phyloP scores from a whole-genome alignment of 2,113 vertebrate species.

The Onychorhynchus coronatus region DNA sequence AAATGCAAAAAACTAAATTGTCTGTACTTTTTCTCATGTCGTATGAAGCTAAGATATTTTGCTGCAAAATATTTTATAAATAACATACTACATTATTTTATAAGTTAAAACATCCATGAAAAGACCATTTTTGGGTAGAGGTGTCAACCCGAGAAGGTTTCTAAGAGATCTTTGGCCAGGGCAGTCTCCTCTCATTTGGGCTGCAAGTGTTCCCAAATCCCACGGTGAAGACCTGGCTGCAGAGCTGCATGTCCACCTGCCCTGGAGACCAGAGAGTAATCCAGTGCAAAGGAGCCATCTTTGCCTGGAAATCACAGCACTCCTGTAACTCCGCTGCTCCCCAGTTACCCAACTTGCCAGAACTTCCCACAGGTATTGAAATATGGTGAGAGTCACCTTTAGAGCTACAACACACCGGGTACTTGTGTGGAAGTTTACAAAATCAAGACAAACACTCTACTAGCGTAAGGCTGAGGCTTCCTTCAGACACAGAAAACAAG shows the following conservation, averaged over 20 bases:
- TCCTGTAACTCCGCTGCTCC: neutral
- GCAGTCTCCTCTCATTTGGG: neutral
- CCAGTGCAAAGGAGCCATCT: rapidly evolving
- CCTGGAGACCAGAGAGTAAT: neutral
- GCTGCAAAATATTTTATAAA: neutral
- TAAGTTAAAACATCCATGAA: neutral
- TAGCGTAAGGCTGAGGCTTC: neutral
- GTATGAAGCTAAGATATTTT: neutral
- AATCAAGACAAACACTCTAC: neutral
- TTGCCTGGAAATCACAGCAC: neutral
- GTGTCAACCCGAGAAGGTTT: neutral
- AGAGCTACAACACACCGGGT: neutral
- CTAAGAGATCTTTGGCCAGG: rapidly evolving
- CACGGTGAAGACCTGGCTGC: rapidly evolving
- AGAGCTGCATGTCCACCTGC: rapidly evolving
- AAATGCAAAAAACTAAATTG: neutral
- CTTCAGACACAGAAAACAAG: neutral
- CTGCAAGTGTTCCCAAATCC: neutral
- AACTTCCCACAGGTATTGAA: neutral
- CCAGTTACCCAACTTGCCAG: neutral
- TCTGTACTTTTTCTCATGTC: neutral
- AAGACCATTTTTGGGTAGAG: neutral
- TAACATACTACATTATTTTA: neutral
- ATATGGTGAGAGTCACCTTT: neutral
- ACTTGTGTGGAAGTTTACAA: neutral